These are phyloP conservation scores for Tuta absoluta DNA, from an alignment of 2,888 invertebrate species.

Conservation along the genomic window DNA sequence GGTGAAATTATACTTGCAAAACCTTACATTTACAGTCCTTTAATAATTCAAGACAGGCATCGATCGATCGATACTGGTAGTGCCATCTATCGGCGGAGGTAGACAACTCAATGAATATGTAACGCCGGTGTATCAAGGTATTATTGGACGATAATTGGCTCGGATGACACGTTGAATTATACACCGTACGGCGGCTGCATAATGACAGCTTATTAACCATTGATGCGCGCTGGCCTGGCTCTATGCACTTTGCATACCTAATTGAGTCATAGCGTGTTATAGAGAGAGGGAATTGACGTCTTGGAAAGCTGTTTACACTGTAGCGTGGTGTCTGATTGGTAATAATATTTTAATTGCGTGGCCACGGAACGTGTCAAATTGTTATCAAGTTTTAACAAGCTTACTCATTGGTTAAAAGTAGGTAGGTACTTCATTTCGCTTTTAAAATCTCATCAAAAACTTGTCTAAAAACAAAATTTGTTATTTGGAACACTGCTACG, in stretches of 20 bases:
- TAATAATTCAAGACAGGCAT: background rate
- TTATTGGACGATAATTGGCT: slow-evolving; percentile 42
- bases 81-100: background rate
- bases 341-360: background rate
- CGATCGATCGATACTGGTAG: background rate
- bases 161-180: slow-evolving; percentile 46
- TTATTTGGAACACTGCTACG: background rate
- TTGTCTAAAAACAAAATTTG: background rate
- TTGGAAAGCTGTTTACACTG: slow-evolving; percentile 15
- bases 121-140: slow-evolving; percentile 29
- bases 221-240: slow-evolving; percentile 21
- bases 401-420: background rate
- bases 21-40: slow-evolving; percentile 1
- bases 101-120: slow-evolving; percentile 41
- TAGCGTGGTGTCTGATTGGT: background rate
- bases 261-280: slow-evolving; percentile 17
- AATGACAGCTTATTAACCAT: slow-evolving; percentile 36
- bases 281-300: slow-evolving; percentile 9
- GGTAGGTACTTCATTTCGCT: background rate
- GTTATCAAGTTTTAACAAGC: background rate
- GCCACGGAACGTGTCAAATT: background rate
- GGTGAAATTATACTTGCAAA: slow-evolving; percentile 4
- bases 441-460: background rate
- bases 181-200: slow-evolving; percentile 41
- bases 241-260: slow-evolving; percentile 27